phyloP scores from a whole-genome alignment of 2,113 vertebrate genomes.

The Hyperopisus bebe region DNA sequence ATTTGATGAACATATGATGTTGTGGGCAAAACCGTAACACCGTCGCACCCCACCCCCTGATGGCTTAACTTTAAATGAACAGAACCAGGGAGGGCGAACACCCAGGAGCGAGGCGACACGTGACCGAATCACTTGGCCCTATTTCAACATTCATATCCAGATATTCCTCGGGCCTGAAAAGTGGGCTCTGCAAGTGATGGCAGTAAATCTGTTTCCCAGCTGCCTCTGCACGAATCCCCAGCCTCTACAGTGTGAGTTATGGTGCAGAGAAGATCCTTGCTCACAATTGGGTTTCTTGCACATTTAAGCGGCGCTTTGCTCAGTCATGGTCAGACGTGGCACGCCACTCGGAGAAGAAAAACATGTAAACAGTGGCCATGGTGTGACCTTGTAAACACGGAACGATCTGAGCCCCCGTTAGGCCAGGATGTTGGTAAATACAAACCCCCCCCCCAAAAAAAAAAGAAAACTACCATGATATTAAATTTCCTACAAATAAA shows the following conservation, averaged over 20 bases:
- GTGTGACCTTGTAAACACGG: constrained; percentile 89
- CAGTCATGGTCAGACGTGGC: constrained; percentile 52
- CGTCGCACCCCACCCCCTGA: neutral
- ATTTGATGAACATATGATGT: neutral
- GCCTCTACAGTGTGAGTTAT: constrained; percentile 48
- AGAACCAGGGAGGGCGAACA: constrained; percentile 6
- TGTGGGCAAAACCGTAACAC: neutral
- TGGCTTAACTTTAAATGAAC: neutral
- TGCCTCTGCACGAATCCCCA: constrained; percentile 45
- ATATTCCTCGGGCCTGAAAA: constrained; percentile 45
- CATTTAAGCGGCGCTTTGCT: constrained; percentile 51
- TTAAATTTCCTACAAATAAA: constrained; percentile 84
- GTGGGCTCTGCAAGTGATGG: constrained; percentile 39
- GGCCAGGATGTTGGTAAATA: constrained; percentile 89
- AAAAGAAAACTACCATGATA: constrained; percentile 82
- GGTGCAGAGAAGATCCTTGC: constrained; percentile 35
- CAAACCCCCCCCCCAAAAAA: constrained; percentile 60
- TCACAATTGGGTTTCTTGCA: constrained; percentile 33
- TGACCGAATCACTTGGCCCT: constrained; percentile 47
- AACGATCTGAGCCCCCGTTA: constrained; percentile 80
- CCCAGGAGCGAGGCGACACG: constrained; percentile 50
- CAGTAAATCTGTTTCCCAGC: constrained; percentile 41
- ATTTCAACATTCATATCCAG: constrained; percentile 57
- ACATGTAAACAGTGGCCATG: constrained; percentile 81
- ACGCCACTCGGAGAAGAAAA: constrained; percentile 45